Evolutionary conservation across 2,888 invertebrate genomes (phyloP).

Genomic region (Cheilosia pagana): DNA sequence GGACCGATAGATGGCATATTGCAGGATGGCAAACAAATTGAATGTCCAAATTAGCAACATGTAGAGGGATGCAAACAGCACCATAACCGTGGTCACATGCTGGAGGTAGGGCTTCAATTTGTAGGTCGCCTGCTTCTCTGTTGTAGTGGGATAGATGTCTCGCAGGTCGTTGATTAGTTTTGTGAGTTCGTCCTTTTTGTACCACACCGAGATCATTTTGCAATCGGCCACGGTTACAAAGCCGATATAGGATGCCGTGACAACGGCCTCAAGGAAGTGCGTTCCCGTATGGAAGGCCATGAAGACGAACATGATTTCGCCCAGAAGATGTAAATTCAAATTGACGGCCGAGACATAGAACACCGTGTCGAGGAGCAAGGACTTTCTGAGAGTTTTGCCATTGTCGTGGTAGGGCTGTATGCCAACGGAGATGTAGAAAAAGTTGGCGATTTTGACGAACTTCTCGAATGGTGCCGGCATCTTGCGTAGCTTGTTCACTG

Average conservation of each 20-base stretch:
- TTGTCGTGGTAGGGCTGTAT: constrained; percentile 76
- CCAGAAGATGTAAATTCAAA: constrained; percentile 76
- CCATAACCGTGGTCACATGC: constrained; percentile 75
- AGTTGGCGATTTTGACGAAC: constrained; percentile 77
- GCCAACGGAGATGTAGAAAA: constrained; percentile 78
- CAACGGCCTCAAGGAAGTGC: constrained; percentile 80
- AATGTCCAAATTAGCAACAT: constrained; percentile 79
- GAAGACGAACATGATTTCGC: constrained; percentile 78
- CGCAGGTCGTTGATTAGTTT: constrained; percentile 76
- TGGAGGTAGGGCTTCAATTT: constrained; percentile 57
- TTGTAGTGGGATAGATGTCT: constrained; percentile 77
- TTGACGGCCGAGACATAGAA: constrained; percentile 77
- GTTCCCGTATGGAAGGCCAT: constrained; percentile 77
- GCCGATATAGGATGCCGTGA: constrained; percentile 79
- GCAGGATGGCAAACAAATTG: constrained; percentile 78
- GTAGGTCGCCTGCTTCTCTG: constrained; percentile 73
- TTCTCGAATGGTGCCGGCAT: constrained; percentile 59
- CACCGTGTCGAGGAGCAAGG: constrained; percentile 50
- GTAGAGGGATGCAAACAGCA: constrained; percentile 78
- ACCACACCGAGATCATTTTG: constrained; percentile 79
- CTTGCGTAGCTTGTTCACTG: neutral
- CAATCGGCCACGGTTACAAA: constrained; percentile 78
- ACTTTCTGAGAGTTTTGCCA: constrained; percentile 8
- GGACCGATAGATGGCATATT: constrained; percentile 78
- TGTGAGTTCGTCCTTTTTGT: constrained; percentile 76